Evolutionary conservation across 2,888 invertebrate species (phyloP), one percentile per base, ranked within the genome.

Genomic region (Entomobrya multifasciata): DNA sequence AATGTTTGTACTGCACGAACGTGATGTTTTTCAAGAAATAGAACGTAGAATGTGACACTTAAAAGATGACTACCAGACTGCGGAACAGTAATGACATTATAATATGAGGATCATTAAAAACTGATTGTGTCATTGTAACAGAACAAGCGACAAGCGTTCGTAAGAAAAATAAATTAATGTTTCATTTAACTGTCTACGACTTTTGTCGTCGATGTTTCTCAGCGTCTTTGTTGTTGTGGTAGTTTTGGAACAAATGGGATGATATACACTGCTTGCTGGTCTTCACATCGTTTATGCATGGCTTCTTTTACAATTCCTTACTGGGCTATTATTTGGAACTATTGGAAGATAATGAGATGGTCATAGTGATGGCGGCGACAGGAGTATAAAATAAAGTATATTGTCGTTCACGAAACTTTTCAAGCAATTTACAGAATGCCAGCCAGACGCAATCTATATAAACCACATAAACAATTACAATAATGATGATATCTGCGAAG

Each of bases 51-150:
- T 6, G 25, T 25, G 13, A 41, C 44, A 15, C 17, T 65, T 65
- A 36, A 4, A 6, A 22, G 22, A 27, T 49, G 47, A 25, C 47
- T 70, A 25, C 25, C 5, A 22, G 10, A 25, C n/a, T 25, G 20
- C 10, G 11, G 25, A 25, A 57, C 20, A 25, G 20, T 70, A 70
- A 70, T 49, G 47, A 25, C 44, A 70, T 15, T 11, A 70, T 70
- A 47, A 70, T 70, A 49, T 49, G 70, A 70, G 10, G 47, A 27
- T 49, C 70, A 70, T 70, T 70, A 70, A 70, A 70, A 70, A n/a
- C 44, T 70, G 70, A 70, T 70, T 70, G 70, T 13, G 17, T 70
- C 70, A 6, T 25, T 25, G 44, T 44, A 36, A 36, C 20, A 44
- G 44, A 36, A 36, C 67, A 67, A 67, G 41, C 11, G 44, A 44